Conservation (phyloP, 2,888 invertebrate genomes). For the Ypsolopha sequella region DNA sequence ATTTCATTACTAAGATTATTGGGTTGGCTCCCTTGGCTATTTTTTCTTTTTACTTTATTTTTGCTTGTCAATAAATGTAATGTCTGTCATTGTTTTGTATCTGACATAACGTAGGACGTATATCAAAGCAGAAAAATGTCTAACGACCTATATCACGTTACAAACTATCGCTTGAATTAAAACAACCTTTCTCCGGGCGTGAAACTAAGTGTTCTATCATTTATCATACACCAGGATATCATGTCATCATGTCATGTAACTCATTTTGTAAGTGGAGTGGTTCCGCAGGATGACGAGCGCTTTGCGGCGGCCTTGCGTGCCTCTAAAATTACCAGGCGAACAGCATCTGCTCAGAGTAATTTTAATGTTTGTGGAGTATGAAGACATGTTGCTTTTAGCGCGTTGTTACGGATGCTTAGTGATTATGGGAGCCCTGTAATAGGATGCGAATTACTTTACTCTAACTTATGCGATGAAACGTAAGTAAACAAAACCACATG, state of each 20-base stretch:
- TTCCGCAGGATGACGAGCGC: neutral
- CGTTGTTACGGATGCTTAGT: no score
- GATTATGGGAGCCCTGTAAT: no score
- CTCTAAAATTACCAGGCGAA: neutral
- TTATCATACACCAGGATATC: conserved; percentile 27
- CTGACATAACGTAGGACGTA: no score
- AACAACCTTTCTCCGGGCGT: conserved; percentile 15
- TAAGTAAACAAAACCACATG: no score
- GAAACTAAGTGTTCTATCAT: conserved; percentile 15
- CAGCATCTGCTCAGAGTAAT: neutral
- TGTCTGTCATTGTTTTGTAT: no score
- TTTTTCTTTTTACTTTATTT: no score
- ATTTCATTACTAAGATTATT: neutral
- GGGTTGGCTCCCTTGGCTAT: no score
- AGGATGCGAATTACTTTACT: no score
- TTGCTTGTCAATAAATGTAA: no score
- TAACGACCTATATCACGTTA: no score
- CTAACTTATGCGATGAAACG: no score
- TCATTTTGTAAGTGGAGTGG: conserved; percentile 24
- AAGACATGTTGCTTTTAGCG: neutral
- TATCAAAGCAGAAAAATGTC: no score
- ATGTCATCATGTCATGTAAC: conserved; percentile 26
- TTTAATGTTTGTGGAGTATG: neutral
- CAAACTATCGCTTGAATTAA: neutral
- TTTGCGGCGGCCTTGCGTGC: neutral